Conservation (phyloP, 2,888 invertebrate genomes). For the Prosapia bicincta region DNA sequence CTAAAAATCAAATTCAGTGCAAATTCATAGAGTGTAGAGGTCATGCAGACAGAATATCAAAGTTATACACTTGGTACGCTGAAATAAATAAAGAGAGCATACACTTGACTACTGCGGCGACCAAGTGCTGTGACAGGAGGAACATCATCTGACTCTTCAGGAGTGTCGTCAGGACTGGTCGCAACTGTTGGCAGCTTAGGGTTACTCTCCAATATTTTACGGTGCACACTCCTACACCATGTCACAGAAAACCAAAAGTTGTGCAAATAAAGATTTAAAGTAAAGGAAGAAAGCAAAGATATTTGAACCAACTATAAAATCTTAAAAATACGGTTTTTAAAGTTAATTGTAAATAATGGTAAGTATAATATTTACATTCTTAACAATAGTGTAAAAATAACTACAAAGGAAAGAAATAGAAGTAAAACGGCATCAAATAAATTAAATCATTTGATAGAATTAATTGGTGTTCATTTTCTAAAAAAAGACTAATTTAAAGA, state of each 20-base stretch:
- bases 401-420: no score
- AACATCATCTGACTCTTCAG: conserved; percentile 45
- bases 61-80: neutral
- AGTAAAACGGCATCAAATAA: no score
- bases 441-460: no score
- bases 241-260: neutral
- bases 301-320: no score
- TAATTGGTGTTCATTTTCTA: no score
- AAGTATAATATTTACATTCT: no score
- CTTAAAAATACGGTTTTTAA: no score
- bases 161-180: conserved; percentile 51
- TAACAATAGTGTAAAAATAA: no score
- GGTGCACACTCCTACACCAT: conserved; percentile 26
- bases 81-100: conserved; percentile 3
- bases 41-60: neutral
- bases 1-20: neutral
- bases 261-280: neutral
- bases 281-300: no score
- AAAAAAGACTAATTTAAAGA: no score
- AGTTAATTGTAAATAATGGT: no score
- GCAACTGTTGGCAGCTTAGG: conserved; percentile 55
- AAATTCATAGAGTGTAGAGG: neutral
- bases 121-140: conserved; percentile 24
- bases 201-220: conserved; percentile 38
- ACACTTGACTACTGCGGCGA: conserved; percentile 31